Percentiles rank a stretch among this genome's conserved stretches.
Conservation (phyloP, 2,888 invertebrate species). For the Philhelius pedissequus region DNA sequence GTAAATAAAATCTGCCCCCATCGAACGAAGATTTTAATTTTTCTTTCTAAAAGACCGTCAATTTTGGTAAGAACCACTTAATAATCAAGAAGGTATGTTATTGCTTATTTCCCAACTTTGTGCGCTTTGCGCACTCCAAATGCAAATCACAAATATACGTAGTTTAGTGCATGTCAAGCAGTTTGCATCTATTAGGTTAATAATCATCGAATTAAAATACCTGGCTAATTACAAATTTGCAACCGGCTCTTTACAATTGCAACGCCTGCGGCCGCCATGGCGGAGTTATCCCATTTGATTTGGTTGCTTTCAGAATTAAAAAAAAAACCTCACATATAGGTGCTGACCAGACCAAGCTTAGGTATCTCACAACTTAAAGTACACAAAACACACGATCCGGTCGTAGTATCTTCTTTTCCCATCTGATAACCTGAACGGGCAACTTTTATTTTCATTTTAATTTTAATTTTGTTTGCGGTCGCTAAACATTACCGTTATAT, state of each 20-base stretch:
- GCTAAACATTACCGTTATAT: conserved; percentile 34
- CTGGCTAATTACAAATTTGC: conserved; percentile 64
- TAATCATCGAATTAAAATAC: conserved; percentile 68
- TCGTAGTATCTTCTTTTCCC: conserved; percentile 27
- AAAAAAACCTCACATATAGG: conserved; percentile 7
- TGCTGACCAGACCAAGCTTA: background rate
- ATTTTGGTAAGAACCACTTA: conserved; percentile 58
- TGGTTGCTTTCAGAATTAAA: too few relatives aligned
- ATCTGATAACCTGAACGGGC: conserved; percentile 58
- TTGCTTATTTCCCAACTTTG: conserved; percentile 21
- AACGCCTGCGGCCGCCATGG: conserved; percentile 21
- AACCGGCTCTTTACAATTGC: conserved; percentile 31
- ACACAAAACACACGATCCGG: background rate
- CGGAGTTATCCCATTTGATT: conserved; percentile 12
- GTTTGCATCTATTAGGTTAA: conserved; percentile 66
- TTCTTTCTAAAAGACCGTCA: background rate
- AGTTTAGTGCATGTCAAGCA: conserved; percentile 57
- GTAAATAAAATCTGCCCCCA: background rate
- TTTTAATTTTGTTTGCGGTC: conserved; percentile 34
- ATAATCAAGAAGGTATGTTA: background rate
- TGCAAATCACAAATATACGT: conserved; percentile 51
- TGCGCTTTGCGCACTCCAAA: conserved; percentile 15
- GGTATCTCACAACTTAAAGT: background rate
- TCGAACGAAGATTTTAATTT: conserved; percentile 19
- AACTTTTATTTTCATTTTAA: conserved; percentile 62